Conservation (phyloP, 2,888 invertebrate genomes). For the Caenorhabditis doughertyi region DNA sequence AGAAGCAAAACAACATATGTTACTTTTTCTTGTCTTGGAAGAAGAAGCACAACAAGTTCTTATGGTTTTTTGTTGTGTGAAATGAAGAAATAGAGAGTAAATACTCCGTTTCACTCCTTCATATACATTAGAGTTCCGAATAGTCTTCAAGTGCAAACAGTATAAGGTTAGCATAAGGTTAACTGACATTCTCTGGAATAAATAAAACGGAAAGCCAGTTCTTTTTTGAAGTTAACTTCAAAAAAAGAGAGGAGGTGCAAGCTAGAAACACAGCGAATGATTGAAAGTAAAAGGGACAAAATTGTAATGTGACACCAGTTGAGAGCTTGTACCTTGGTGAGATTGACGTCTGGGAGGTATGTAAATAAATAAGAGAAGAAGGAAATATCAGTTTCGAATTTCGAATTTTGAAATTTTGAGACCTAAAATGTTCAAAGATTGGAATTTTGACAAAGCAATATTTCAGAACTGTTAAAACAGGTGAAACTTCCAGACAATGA, state of each 20-base stretch:
- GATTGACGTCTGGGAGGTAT: constrained; percentile 48
- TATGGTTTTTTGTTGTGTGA: constrained; percentile 24
- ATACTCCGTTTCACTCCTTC: constrained; percentile 14
- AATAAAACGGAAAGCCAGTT: constrained; percentile 26
- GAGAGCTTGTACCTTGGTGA: constrained; percentile 49
- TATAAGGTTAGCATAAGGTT: constrained; percentile 52
- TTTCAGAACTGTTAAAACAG: not conserved
- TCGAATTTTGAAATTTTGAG: constrained; percentile 23
- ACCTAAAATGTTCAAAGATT: constrained; percentile 10
- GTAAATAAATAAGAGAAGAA: constrained; percentile 42
- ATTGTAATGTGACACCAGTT: constrained; percentile 50
- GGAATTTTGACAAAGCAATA: not conserved
- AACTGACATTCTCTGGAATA: constrained; percentile 34
- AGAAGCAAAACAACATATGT: constrained; percentile 54
- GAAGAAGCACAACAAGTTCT: constrained; percentile 45
- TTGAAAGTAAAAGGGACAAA: not conserved
- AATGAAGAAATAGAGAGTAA: constrained; percentile 25
- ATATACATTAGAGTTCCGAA: constrained; percentile 34
- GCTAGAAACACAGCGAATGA: constrained; percentile 20
- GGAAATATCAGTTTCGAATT: constrained; percentile 37
- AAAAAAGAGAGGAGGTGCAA: constrained; percentile 1
- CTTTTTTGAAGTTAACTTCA: constrained; percentile 17
- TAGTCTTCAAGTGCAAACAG: constrained; percentile 45
- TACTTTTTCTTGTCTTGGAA: constrained; percentile 40
- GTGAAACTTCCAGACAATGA: too few relatives aligned